Percentiles rank a stretch among this genome's conserved stretches.
These are phyloP conservation scores for Dasypus novemcinctus DNA, from an alignment of 2,113 vertebrate genomes.

Conservation along the genomic window DNA sequence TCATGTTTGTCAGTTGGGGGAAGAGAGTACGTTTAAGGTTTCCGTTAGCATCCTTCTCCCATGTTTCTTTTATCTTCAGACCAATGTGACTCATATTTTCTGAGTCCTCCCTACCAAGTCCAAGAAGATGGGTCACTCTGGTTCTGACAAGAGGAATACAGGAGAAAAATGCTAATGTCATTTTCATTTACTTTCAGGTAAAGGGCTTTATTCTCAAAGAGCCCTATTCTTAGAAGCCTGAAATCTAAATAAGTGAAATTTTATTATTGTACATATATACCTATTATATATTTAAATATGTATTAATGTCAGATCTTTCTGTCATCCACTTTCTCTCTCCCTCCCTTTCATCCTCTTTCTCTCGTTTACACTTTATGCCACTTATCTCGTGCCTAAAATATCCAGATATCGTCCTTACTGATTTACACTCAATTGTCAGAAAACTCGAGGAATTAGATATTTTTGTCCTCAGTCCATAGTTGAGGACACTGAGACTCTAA, in stretches of 20 bases:
- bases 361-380: no score
- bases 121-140: no score
- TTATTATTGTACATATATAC: not conserved
- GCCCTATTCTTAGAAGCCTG: not conserved
- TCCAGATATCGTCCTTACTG: not conserved
- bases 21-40: not conserved
- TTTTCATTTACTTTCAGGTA: not conserved
- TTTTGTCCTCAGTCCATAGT: not conserved
- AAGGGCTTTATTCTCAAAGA: not conserved
- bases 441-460: no score
- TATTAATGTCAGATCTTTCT: not conserved
- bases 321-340: not conserved
- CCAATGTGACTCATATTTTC: not conserved
- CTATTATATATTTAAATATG: not conserved
- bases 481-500: not conserved
- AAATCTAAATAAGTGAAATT: not conserved
- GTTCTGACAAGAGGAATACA: no score
- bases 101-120: not conserved
- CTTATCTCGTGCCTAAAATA: not conserved
- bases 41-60: not conserved
- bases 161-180: not conserved
- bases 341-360: not conserved
- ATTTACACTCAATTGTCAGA: not conserved
- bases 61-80: not conserved
- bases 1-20: not conserved